Conservation (phyloP, 1,140 invertebrate genomes). For the Drosophila arizonae region DNA sequence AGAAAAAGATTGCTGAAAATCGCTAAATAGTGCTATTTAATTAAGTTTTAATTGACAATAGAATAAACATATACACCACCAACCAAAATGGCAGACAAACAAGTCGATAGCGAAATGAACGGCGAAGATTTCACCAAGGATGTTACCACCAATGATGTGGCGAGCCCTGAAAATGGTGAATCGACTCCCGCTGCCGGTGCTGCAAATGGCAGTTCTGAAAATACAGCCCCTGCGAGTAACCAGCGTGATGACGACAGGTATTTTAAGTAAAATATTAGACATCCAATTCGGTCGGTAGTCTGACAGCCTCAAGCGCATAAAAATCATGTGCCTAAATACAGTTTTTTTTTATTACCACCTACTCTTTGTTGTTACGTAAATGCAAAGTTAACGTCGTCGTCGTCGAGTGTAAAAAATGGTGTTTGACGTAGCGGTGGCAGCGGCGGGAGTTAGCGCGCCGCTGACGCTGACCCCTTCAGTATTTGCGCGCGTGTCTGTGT, state of each 20-base stretch:
- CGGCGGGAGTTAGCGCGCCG: slow-evolving; percentile 50
- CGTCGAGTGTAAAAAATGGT: slow-evolving; percentile 54
- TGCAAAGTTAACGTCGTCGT: slow-evolving; percentile 72
- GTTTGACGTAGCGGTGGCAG: slow-evolving; percentile 46
- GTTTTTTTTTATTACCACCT: slow-evolving; percentile 53
- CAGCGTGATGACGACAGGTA: slow-evolving; percentile 90
- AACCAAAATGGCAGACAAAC: slow-evolving; percentile 75
- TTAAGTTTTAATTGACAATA: slow-evolving; percentile 56
- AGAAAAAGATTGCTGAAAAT: slow-evolving; percentile 49
- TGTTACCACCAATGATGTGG: slow-evolving; percentile 84
- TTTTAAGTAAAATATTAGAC: slow-evolving; percentile 52
- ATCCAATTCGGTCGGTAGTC: slow-evolving; percentile 14
- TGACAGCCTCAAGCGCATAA: slow-evolving; percentile 25
- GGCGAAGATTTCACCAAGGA: slow-evolving; percentile 89
- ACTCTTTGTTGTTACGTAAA: slow-evolving; percentile 70
- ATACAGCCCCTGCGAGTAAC: slow-evolving; percentile 85
- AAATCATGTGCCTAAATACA: slow-evolving; percentile 69
- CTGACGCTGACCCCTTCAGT: slow-evolving; percentile 70
- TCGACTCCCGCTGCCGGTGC: slow-evolving; percentile 85
- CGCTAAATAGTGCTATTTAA: slow-evolving; percentile 47
- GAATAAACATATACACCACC: slow-evolving; percentile 49
- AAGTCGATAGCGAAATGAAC: slow-evolving; percentile 81
- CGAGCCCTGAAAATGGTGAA: slow-evolving; percentile 86
- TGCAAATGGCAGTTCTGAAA: slow-evolving; percentile 85
- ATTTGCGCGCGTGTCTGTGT: slow-evolving; percentile 67